Base-by-base conservation (phyloP, 2,888 invertebrate species). In the Plemyria rubiginata region DNA sequence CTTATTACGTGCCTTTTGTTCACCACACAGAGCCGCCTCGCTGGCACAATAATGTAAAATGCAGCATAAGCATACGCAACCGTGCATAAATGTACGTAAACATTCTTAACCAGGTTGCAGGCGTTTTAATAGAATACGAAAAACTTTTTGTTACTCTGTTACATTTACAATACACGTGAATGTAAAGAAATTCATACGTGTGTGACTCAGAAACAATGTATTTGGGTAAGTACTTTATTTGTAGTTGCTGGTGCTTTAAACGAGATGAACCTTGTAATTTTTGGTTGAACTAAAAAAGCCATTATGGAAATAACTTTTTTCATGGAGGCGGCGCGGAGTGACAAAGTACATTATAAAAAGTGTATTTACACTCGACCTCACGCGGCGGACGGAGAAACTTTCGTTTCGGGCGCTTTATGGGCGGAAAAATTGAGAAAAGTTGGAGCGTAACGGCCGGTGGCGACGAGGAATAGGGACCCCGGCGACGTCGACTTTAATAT, bases 391-490 rank as follows among this genome's bases (percentile, higher is more conserved):
- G 86, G 81, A 75, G 81, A 88, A 92, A 90, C 86, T 91, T 92
- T 88, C 85, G 85, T 88, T 86, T 87, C 85, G 87, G 87, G 81
- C 86, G 85, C 87, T 92, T 92, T 92, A 92, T 92, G 90, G 87
- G 85, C 85, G 90, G 90, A 92, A 92, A 92, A 92, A 92, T 92
- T 92, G 89, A 85, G 91, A 91, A 92, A 92, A 92, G 92, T 92
- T 92, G 81, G 84, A 86, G 85, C 88, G 89, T 90, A 90, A 91
- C 91, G 90, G 91, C 88, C 91, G 90, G 88, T 87, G 85, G 88
- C 86, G 85, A 82, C 81, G 85, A 83, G 81, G 82, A 81, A 79
- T 80, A 78, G 82, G 84, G 86, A 82, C 82, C 75, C 76, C 76
- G 78, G 77, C 83, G 82, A 77, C 82, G 88, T 81, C 75, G 85